Conservation (phyloP, 2,888 invertebrate genomes). For the Eupithecia vulgata region DNA sequence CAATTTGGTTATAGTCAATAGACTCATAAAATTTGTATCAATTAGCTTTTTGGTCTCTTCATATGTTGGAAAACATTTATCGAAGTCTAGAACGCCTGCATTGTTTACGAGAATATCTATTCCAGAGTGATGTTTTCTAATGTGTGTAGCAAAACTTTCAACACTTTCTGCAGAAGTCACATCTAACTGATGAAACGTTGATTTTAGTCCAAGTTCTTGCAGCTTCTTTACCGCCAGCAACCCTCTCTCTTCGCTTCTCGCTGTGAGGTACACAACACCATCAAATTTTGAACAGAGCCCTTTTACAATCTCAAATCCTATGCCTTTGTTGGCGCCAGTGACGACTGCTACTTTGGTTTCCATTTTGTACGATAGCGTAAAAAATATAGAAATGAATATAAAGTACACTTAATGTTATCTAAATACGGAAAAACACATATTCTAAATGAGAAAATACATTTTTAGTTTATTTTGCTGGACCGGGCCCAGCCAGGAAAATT, state of each 20-base stretch:
- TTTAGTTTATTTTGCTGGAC: constrained; percentile 32
- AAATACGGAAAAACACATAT: constrained; percentile 41
- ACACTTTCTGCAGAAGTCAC: constrained; percentile 86
- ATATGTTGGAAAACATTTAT: constrained; percentile 85
- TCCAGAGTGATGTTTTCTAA: constrained; percentile 86
- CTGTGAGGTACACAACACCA: constrained; percentile 89
- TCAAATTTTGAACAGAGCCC: constrained; percentile 87
- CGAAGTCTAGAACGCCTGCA: constrained; percentile 89
- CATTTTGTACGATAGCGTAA: constrained; percentile 68
- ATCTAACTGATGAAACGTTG: constrained; percentile 88
- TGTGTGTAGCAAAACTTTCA: constrained; percentile 82
- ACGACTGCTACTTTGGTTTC: constrained; percentile 82
- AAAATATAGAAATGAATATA: constrained; percentile 28
- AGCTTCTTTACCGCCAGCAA: constrained; percentile 85
- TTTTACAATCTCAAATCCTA: constrained; percentile 79
- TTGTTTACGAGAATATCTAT: constrained; percentile 91
- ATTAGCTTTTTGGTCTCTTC: constrained; percentile 89
- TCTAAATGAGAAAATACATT: constrained; percentile 41
- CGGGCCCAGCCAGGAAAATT: constrained; percentile 33
- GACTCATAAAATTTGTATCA: constrained; percentile 88
- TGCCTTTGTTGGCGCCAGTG: constrained; percentile 77
- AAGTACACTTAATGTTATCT: constrained; percentile 39
- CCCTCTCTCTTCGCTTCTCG: constrained; percentile 86
- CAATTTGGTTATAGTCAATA: constrained; percentile 85
- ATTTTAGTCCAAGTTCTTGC: constrained; percentile 82